phyloP scores from a whole-genome alignment of 1,140 invertebrate species.

The Scylla paramamosain region DNA sequence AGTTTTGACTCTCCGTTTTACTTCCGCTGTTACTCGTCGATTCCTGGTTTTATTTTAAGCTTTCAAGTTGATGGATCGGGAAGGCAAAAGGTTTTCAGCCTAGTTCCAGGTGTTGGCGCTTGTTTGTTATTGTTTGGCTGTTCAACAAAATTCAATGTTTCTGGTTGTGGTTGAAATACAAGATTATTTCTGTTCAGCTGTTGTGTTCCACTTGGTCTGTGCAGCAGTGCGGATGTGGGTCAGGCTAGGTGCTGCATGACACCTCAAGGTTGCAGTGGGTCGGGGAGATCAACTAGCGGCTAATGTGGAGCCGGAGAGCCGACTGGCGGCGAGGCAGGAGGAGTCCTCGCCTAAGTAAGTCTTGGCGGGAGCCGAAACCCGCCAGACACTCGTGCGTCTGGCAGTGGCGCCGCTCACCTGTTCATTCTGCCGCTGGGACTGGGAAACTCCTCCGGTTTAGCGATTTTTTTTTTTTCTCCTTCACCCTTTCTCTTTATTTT shows the following conservation, averaged over 20 bases:
- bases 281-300: background rate
- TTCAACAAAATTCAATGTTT: background rate
- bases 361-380: background rate
- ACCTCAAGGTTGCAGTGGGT: background rate
- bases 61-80: no score
- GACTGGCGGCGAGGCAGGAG: background rate
- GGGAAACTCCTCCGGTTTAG: background rate
- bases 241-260: background rate
- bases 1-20: no score
- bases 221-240: background rate
- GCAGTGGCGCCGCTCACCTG: background rate
- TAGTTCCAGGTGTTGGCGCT: no score
- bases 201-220: background rate
- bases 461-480: background rate
- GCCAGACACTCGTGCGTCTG: background rate
- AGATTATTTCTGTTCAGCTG: background rate
- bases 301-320: background rate
- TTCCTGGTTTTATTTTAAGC: no score
- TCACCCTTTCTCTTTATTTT: background rate
- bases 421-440: background rate
- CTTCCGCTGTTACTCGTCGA: no score
- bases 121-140: no score
- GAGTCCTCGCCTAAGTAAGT: constrained; percentile 13
- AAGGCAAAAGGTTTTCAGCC: no score
- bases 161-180: background rate